Percentiles rank a stretch among this genome's conserved stretches.
Conservation (phyloP, 2,888 invertebrate species). For the Pristionchus japonicus region DNA sequence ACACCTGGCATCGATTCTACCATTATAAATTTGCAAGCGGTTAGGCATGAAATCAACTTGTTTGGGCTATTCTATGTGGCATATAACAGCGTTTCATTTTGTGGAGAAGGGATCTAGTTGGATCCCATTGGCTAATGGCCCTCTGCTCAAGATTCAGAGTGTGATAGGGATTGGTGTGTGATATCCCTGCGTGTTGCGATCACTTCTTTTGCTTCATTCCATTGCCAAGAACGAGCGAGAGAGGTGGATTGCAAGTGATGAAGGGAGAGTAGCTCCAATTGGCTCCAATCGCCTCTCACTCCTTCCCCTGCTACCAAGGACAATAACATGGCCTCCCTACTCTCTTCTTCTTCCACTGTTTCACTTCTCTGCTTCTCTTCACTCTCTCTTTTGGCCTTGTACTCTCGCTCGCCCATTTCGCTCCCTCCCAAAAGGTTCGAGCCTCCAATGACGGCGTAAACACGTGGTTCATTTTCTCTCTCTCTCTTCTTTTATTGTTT, state of each 20-base stretch:
- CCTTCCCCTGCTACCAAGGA: neutral
- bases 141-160: neutral
- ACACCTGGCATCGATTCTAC: neutral
- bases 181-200: neutral
- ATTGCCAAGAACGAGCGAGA: neutral
- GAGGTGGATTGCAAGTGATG: neutral
- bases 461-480: slow-evolving; percentile 1
- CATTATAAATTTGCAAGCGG: neutral
- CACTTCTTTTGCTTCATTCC: neutral
- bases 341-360: neutral
- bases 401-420: neutral
- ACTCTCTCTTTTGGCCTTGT: neutral
- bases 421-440: neutral
- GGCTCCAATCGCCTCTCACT: neutral
- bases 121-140: neutral
- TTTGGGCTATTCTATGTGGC: neutral
- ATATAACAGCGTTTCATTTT: neutral
- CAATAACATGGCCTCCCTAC: neutral
- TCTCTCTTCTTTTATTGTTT: neutral
- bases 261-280: neutral
- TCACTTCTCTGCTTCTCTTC: neutral
- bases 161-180: neutral
- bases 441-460: neutral
- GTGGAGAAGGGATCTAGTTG: neutral
- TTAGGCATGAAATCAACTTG: neutral